A percentile compares a stretch with the other conserved stretches of the same genome.
Evolutionary conservation across 2,797 vertebrate genomes (phyloP).

Genomic region (Euthynnus affinis): DNA sequence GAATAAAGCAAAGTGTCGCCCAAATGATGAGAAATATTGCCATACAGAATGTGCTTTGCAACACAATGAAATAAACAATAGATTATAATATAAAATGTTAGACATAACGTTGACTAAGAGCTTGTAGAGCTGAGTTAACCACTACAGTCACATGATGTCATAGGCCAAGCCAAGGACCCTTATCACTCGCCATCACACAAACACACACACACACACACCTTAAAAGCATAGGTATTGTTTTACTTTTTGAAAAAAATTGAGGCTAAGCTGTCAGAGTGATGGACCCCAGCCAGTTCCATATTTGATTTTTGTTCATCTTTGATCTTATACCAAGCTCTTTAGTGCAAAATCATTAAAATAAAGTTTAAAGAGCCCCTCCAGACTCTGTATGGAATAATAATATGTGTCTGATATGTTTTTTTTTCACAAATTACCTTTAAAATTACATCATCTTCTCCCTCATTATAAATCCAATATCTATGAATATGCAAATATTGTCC

Average conservation of each 20-base stretch:
- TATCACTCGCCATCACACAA: neutral
- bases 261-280: neutral
- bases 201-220: neutral
- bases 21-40: no score
- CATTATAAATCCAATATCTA: no score
- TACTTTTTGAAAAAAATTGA: neutral
- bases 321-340: neutral
- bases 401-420: no score
- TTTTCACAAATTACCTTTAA: no score
- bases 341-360: neutral
- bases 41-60: no score
- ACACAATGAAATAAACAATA: no score
- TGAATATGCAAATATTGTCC: no score
- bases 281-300: neutral
- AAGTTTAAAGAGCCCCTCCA: no score
- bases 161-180: neutral
- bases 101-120: neutral
- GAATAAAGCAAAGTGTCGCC: no score
- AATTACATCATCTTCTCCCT: no score
- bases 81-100: no score
- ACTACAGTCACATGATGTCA: neutral
- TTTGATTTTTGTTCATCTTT: neutral
- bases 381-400: no score
- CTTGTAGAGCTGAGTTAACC: slow-evolving; percentile 1
- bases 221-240: neutral